Percentiles rank a stretch among this genome's conserved stretches.
Evolutionary conservation across 53 echinoderm and acorn worm genomes (phyloP).

Genomic region (Pentamera pediparva): DNA sequence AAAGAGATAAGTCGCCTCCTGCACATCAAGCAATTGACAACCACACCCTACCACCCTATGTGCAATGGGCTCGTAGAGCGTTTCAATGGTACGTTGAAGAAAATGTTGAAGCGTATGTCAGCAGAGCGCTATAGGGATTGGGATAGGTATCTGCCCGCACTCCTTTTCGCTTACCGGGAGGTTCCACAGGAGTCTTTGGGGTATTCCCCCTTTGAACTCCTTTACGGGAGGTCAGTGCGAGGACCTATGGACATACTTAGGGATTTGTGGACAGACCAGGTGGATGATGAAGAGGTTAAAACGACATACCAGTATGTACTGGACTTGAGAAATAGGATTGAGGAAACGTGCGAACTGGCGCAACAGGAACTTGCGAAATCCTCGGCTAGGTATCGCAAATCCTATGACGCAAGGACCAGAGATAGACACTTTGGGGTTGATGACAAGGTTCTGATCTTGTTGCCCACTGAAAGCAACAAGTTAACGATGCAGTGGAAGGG

Average conservation of each 20-base stretch:
- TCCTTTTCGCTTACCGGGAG: constrained; percentile 41
- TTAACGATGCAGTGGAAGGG: constrained; percentile 30
- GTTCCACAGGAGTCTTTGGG: constrained; percentile 34
- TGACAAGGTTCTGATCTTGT: constrained; percentile 26
- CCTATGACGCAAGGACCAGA: constrained; percentile 14
- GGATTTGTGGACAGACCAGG: constrained; percentile 25
- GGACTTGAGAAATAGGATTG: constrained; percentile 14
- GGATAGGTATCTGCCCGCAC: constrained; percentile 35
- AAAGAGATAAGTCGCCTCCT: constrained; percentile 33
- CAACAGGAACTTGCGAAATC: background rate
- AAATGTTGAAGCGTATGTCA: constrained; percentile 41
- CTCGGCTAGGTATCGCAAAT: constrained; percentile 7
- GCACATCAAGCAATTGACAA: constrained; percentile 21
- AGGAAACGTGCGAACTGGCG: constrained; percentile 31
- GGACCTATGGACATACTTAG: constrained; percentile 30
- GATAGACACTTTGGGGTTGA: constrained; percentile 10
- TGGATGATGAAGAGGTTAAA: constrained; percentile 4
- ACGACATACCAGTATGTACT: constrained; percentile 34
- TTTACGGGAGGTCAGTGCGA: constrained; percentile 3
- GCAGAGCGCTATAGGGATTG: constrained; percentile 39
- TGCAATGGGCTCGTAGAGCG: constrained; percentile 27
- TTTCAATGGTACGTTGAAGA: constrained; percentile 40
- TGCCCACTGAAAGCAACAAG: constrained; percentile 30
- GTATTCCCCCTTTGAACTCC: constrained; percentile 43
- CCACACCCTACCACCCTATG: constrained; percentile 45